Base-by-base conservation (phyloP, 2,113 vertebrate species). In the Formicarius rufipectus region DNA sequence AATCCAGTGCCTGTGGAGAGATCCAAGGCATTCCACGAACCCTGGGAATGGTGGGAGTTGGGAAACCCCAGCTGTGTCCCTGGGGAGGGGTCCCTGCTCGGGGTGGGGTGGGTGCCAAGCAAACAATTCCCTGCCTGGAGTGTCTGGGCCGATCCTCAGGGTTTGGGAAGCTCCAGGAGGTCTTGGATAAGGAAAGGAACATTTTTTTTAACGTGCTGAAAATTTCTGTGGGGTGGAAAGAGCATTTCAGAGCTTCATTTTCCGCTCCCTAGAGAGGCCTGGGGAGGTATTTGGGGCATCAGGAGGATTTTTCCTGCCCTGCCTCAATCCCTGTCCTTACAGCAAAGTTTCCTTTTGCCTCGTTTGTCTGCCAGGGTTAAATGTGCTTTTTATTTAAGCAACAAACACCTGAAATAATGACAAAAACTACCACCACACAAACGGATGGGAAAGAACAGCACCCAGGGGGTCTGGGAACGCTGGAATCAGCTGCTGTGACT, bases 1-100 rank as follows among this genome's bases (percentile, higher is more conserved):
- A 63, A 59, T 1, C 7, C 72, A 0, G 0, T 0, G 8, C 4
- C 45, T 0, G 5, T 0, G 0, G 33, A 10, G 40, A 5, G 50
- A 18, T 5, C 21, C 21, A 0, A 52, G 50, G 50, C 9, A 52
- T 16, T 25, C 50, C 50, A 28, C 1, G 9, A 33, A 27, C 47
- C 31, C 20, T 2, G 1, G 12, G 77, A 21, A n/a, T 31, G 56
- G 21, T 0, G 17, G 28, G n/a, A 3, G 1, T n/a, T n/a, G n/a
- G n/a, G n/a, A n/a, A n/a, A n/a, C n/a, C n/a, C n/a, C n/a, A n/a
- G n/a, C n/a, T n/a, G n/a, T n/a, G n/a, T n/a, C n/a, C 8, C 53
- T 16, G 40, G 7, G 14, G 84, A 45, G 25, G 25, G 27, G 53
- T 86, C 59, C 59, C 44, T 9, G 52, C 23, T 4, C 28, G 25